These are phyloP conservation scores for Chelonoidis abingdonii DNA, from an alignment of 2,113 vertebrate species.

Conservation along the genomic window DNA sequence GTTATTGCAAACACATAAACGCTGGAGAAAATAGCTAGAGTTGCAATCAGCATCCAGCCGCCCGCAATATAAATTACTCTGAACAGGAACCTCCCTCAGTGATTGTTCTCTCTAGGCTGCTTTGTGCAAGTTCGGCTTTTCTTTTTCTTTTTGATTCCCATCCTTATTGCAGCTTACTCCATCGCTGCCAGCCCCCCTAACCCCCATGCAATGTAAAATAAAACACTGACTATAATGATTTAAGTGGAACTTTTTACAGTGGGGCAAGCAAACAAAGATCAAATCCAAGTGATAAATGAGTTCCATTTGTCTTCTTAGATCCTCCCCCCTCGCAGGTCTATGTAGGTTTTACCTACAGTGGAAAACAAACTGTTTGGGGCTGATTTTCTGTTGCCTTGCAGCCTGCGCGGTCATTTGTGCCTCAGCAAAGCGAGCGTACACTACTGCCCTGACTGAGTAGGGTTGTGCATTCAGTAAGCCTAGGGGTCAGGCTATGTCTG, in stretches of 20 bases:
- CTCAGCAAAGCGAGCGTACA: background rate
- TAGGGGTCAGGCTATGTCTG: background rate
- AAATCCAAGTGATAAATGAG: background rate
- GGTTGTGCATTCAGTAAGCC: background rate
- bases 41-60: slow-evolving; percentile 23
- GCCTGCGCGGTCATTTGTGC: background rate
- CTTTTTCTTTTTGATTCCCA: background rate
- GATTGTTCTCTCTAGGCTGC: background rate
- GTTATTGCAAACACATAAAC: background rate
- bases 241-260: background rate
- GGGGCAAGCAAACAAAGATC: background rate
- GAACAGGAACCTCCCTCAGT: background rate
- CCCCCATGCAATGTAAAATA: background rate
- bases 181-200: too few species aligned
- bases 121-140: background rate
- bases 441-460: background rate
- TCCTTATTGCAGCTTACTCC: background rate
- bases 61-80: slow-evolving; percentile 15
- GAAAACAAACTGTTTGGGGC: background rate
- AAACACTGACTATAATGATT: background rate
- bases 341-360: background rate
- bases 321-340: too few species aligned
- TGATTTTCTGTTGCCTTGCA: background rate
- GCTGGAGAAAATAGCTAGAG: background rate
- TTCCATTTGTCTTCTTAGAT: background rate